Evolutionary conservation across 2,888 invertebrate genomes (phyloP).

Genomic region (Branchipolynoe longqiensis): DNA sequence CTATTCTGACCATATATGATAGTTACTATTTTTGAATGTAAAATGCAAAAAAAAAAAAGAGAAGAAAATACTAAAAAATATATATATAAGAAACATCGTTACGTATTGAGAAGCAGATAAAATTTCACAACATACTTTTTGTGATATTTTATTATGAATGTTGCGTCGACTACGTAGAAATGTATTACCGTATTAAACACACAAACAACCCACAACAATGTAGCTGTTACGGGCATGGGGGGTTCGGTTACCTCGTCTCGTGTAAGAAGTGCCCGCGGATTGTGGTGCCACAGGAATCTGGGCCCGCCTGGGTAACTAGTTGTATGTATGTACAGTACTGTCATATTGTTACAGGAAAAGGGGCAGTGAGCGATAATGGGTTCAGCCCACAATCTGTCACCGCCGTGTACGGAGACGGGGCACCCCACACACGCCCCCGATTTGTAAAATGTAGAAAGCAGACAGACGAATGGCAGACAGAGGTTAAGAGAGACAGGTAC

Average conservation of each 20-base stretch:
- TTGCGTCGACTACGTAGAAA: conserved; percentile 58
- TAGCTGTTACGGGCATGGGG: conserved; percentile 52
- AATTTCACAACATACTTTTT: conserved; percentile 58
- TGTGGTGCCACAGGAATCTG: no score
- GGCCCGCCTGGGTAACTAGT: no score
- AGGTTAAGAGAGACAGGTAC: neutral
- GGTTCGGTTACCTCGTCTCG: no score
- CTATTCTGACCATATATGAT: conserved; percentile 58
- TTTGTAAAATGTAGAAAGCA: neutral
- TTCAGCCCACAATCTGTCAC: neutral
- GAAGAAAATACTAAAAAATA: conserved; percentile 54
- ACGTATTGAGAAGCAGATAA: conserved; percentile 54
- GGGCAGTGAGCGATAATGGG: neutral
- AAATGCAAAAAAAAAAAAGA: conserved; percentile 55
- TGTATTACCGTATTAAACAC: conserved; percentile 48
- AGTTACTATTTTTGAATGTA: conserved; percentile 56
- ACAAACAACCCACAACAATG: no score
- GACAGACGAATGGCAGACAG: conserved; percentile 12
- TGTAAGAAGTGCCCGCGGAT: neutral
- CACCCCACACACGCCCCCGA: neutral
- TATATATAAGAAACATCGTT: conserved; percentile 56
- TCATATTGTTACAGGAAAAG: conserved; percentile 39
- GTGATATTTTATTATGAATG: conserved; percentile 61
- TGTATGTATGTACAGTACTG: conserved; percentile 56
- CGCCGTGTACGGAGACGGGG: neutral